Conservation (phyloP, 92 coral and sea anemone species). For the Bergia sp. region DNA sequence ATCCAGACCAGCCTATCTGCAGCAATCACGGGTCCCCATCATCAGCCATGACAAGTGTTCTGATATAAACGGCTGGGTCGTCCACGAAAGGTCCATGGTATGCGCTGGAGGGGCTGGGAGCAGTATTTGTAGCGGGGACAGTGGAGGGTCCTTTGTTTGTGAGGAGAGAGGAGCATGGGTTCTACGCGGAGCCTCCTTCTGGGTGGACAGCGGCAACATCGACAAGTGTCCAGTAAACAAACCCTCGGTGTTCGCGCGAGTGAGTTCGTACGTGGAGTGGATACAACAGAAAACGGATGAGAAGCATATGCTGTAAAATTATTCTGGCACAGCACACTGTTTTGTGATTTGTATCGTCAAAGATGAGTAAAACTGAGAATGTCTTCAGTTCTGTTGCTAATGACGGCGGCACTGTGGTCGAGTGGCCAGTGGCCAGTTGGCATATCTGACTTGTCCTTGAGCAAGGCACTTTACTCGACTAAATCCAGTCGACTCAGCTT, state of each 20-base stretch:
- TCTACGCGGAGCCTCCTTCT: neutral
- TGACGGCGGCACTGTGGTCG: no score
- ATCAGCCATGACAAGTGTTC: neutral
- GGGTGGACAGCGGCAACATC: neutral
- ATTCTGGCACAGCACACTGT: no score
- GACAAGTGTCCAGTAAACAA: slow-evolving; percentile 3
- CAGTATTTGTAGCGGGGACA: neutral
- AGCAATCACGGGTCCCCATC: neutral
- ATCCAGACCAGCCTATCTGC: neutral
- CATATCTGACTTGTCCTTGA: no score
- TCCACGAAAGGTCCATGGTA: slow-evolving; percentile 1
- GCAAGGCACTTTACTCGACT: no score
- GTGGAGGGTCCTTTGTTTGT: slow-evolving; percentile 6
- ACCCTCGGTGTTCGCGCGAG: neutral
- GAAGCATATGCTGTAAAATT: no score
- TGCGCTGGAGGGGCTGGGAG: slow-evolving; percentile 8
- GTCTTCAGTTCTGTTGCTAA: no score
- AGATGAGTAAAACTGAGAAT: no score
- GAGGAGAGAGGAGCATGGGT: neutral
- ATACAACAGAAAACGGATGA: neutral
- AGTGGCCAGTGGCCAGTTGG: no score
- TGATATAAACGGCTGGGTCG: neutral
- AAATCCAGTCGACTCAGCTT: no score
- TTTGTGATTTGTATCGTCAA: no score
- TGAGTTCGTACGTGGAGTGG: slow-evolving; percentile 4